Conservation (phyloP, 2,888 invertebrate species). For the Ichneumon xanthorius region DNA sequence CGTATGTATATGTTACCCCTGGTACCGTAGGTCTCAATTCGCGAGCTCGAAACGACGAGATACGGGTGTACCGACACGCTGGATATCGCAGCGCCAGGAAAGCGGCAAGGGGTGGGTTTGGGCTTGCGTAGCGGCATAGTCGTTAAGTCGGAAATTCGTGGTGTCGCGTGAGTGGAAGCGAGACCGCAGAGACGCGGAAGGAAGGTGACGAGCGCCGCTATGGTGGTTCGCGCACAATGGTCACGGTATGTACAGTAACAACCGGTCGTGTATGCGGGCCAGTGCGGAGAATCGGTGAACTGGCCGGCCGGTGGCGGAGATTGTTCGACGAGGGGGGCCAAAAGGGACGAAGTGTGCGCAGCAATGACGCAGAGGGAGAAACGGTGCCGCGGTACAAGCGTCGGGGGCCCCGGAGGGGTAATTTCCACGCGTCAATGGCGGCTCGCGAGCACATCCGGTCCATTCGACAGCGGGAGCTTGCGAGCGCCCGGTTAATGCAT, state of each 20-base stretch:
- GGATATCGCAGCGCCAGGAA: neutral
- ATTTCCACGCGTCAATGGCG: slow-evolving; percentile 69
- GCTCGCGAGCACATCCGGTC: slow-evolving; percentile 57
- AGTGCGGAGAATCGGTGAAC: neutral
- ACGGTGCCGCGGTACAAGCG: slow-evolving; percentile 48
- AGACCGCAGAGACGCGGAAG: slow-evolving; percentile 36
- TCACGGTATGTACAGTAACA: neutral
- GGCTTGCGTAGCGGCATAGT: slow-evolving; percentile 29
- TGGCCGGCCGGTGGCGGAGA: neutral
- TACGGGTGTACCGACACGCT: neutral
- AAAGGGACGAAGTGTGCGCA: slow-evolving; percentile 9
- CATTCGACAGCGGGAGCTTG: slow-evolving; percentile 53
- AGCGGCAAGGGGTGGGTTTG: neutral
- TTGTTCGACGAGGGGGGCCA: neutral
- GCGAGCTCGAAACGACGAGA: slow-evolving; percentile 56
- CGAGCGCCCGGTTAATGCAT: neutral
- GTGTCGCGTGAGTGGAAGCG: slow-evolving; percentile 49
- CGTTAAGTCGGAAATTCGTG: slow-evolving; percentile 53
- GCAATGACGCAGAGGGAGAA: slow-evolving; percentile 27
- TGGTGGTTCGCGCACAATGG: slow-evolving; percentile 3
- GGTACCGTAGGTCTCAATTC: slow-evolving; percentile 23
- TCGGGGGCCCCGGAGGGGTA: slow-evolving; percentile 59
- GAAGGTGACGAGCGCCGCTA: slow-evolving; percentile 37
- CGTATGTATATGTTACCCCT: neutral
- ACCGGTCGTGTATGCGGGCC: neutral